These are phyloP conservation scores for Taeniopygia guttata DNA, from an alignment of 2,797 vertebrate species.

Conservation along the genomic window DNA sequence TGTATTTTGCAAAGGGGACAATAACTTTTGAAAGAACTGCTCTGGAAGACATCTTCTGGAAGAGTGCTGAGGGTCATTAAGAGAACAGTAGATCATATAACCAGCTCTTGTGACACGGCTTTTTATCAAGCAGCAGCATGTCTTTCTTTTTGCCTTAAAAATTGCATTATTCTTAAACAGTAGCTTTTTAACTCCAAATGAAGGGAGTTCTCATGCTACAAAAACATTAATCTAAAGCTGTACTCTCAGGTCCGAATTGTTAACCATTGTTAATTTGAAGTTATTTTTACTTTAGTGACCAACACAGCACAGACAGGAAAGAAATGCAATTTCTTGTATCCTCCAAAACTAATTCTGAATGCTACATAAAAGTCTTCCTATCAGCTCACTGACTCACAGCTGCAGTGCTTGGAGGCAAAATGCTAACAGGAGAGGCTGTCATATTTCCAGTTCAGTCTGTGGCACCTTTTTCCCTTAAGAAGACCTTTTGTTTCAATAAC, in stretches of 20 bases:
- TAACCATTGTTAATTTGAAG: neutral
- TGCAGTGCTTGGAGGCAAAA: neutral
- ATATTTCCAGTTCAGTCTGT: neutral
- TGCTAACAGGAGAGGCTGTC: neutral
- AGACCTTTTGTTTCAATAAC: neutral
- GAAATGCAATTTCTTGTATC: neutral
- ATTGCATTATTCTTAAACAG: neutral
- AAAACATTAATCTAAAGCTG: neutral
- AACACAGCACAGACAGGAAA: constrained; percentile 18
- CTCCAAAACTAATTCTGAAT: neutral
- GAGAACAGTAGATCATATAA: neutral
- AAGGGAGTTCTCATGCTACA: neutral
- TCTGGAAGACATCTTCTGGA: neutral
- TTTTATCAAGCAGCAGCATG: neutral
- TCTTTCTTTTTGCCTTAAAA: neutral
- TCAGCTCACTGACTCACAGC: neutral
- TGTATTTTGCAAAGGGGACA: neutral
- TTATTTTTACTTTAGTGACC: constrained; percentile 24
- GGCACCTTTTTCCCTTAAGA: neutral
- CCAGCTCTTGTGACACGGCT: neutral
- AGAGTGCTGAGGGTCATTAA: neutral
- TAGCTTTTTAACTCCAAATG: neutral
- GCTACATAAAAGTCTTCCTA: neutral
- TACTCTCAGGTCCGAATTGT: neutral
- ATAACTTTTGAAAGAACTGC: neutral